Evolutionary conservation across 1,140 invertebrate species (phyloP), one percentile per base, ranked within the genome.

Genomic region (Zaprionus lachaisei): DNA sequence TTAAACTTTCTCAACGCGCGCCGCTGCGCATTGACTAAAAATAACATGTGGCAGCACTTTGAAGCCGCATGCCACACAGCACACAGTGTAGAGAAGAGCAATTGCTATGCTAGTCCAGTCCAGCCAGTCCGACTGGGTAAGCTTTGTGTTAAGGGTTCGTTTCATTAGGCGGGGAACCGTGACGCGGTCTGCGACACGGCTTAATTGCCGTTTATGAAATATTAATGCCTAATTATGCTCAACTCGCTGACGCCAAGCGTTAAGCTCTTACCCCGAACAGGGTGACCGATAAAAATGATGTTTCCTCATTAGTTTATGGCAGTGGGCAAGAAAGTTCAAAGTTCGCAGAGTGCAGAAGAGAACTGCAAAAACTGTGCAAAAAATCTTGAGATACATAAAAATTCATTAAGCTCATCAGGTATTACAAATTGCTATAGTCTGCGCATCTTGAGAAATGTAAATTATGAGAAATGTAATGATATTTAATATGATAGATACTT

Each of bases 211-310:
- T 83, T 79, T 75, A 87, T 87, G 78, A 87, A 87, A 89, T 84
- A 89, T 89, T 89, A 89, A 87, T 87, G 84, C 75, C 81, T 89
- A 87, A 87, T 87, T 87, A 89, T 81, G 84, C 80, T 73, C 49
- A 38, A 72, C 58, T 64, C n/a, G 7, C 41, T 76, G 68, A 72
- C 55, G 54, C 60, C 31, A 41, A 65, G 17, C 47, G 47, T 51
- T 1, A 51, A 51, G 47, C 47, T 51, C 20, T 17, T 17, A 47
- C 15, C 41, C 41, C 15, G n/a, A 22, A 51, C 11, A 51, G 47
- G 47, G 22, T 51, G 47, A 58, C 22, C 54, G 26, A 56, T 49
- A 72, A 55, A 44, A 72, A 65, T 76, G 67, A 47, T 47, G 41
- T 47, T 6, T n/a, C 17, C 68, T 4, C 67, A 60, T 76, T 71